These are phyloP conservation scores for Protobothrops mucrosquamatus DNA, from an alignment of 2,113 vertebrate species.

Conservation along the genomic window DNA sequence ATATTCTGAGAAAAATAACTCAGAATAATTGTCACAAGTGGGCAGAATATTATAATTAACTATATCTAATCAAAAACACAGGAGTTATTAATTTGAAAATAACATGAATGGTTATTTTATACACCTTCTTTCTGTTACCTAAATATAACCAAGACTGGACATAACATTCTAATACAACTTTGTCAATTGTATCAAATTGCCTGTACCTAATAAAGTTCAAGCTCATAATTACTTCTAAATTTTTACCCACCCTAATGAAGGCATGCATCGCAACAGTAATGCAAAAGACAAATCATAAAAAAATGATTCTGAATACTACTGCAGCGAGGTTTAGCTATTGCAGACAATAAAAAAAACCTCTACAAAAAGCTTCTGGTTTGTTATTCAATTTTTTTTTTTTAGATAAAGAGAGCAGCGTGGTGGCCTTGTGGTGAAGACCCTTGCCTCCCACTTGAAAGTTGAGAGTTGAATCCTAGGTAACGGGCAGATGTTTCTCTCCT, in stretches of 20 bases:
- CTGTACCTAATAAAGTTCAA: neutral
- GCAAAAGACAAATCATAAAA: neutral
- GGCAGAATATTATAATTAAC: neutral
- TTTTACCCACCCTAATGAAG: neutral
- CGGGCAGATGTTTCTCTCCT: neutral
- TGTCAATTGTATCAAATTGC: neutral
- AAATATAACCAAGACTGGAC: neutral
- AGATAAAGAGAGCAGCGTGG: neutral
- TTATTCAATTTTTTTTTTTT: neutral
- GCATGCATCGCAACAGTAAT: neutral
- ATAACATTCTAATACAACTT: neutral
- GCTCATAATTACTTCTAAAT: neutral
- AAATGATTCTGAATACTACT: neutral
- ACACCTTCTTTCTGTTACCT: neutral
- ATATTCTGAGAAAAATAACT: neutral
- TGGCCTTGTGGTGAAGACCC: neutral
- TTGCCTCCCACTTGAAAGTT: neutral
- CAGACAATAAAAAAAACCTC: neutral
- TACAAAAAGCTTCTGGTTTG: neutral
- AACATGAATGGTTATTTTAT: neutral
- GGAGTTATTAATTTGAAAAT: neutral
- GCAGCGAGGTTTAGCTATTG: too few relatives aligned
- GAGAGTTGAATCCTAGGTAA: neutral
- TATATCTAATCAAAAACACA: neutral
- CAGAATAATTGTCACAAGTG: neutral